Conservation (phyloP, 2,113 vertebrate genomes). For the Triplophysa rosa region DNA sequence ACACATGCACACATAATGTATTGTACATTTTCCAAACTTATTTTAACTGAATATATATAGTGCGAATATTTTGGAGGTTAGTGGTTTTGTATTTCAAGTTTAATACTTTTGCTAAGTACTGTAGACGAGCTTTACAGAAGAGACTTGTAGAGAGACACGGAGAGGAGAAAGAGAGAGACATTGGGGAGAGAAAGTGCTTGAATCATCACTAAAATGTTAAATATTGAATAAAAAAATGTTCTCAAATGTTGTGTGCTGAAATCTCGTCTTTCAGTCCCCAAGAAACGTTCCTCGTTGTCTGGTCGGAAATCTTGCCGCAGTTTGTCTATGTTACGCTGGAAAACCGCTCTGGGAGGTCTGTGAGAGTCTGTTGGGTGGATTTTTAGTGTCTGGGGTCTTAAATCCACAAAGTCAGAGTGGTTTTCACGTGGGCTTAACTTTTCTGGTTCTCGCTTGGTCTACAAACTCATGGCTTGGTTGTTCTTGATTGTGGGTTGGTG, state of each 20-base stretch:
- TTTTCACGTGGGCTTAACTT: not conserved
- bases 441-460: not conserved
- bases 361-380: constrained; percentile 49
- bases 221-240: too few relatives aligned
- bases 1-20: too few relatives aligned
- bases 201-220: too few relatives aligned
- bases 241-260: not conserved
- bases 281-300: constrained; percentile 45
- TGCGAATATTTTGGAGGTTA: too few relatives aligned
- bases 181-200: too few relatives aligned
- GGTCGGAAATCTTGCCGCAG: constrained; percentile 51
- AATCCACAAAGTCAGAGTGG: not conserved
- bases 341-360: constrained; percentile 63
- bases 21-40: too few relatives aligned
- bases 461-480: not conserved
- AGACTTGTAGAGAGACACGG: too few relatives aligned
- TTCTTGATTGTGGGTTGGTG: not conserved
- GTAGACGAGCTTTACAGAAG: too few relatives aligned
- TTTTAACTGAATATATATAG: too few relatives aligned
- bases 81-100: too few relatives aligned
- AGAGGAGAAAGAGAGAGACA: too few relatives aligned
- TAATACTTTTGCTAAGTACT: too few relatives aligned
- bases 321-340: constrained; percentile 58
- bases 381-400: constrained; percentile 10
- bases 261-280: constrained; percentile 23